phyloP scores from a whole-genome alignment of 2,797 vertebrate species.

The Harpagifer antarcticus region DNA sequence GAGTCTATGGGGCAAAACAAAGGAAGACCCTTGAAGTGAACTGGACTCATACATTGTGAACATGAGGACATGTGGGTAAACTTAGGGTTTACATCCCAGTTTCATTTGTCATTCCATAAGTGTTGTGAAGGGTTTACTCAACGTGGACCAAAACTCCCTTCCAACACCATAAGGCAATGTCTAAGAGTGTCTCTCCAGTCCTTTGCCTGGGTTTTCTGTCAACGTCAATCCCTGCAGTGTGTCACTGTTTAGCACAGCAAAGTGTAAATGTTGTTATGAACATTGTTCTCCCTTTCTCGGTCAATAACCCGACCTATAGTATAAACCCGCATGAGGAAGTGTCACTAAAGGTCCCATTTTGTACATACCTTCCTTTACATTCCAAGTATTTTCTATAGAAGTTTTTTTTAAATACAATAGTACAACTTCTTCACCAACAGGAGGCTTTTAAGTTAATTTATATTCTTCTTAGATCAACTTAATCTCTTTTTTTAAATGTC shows the following conservation, averaged over 20 bases:
- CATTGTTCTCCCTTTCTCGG: slow-evolving; percentile 34
- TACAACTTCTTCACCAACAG: slow-evolving; percentile 84
- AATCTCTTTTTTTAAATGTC: slow-evolving; percentile 56
- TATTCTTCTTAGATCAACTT: slow-evolving; percentile 78
- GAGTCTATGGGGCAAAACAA: slow-evolving; percentile 7
- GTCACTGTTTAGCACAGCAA: slow-evolving; percentile 56
- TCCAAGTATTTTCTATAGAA: slow-evolving; percentile 72
- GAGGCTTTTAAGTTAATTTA: slow-evolving; percentile 88
- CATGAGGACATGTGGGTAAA: slow-evolving; percentile 27
- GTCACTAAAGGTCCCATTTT: slow-evolving; percentile 54
- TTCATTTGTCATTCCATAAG: slow-evolving; percentile 34
- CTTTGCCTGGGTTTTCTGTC: slow-evolving; percentile 19
- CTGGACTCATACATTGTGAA: slow-evolving; percentile 38
- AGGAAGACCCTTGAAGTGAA: slow-evolving; percentile 21
- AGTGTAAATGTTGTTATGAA: slow-evolving; percentile 57
- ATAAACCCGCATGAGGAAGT: slow-evolving; percentile 39
- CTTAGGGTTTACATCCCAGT: slow-evolving; percentile 27
- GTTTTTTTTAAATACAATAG: slow-evolving; percentile 71
- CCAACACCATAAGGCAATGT: slow-evolving; percentile 15
- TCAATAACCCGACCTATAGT: slow-evolving; percentile 34
- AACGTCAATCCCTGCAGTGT: slow-evolving; percentile 42
- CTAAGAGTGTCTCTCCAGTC: slow-evolving; percentile 16
- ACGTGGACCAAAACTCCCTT: slow-evolving; percentile 57
- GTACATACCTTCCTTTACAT: slow-evolving; percentile 71
- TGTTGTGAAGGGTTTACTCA: slow-evolving; percentile 48